These are phyloP conservation scores for Carassius auratus DNA, from an alignment of 2,113 vertebrate genomes.

Conservation along the genomic window DNA sequence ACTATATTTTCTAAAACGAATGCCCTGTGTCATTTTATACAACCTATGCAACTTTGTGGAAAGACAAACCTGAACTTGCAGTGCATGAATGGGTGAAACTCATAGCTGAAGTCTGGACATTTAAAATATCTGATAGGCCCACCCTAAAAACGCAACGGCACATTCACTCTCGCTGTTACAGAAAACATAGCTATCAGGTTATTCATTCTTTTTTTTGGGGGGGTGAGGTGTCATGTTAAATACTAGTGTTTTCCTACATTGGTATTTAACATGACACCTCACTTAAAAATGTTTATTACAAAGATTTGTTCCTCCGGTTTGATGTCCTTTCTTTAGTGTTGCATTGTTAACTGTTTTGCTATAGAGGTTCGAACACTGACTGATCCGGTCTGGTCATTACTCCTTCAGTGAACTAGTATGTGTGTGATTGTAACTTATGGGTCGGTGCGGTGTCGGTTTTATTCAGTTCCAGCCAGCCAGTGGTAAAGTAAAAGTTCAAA, in stretches of 20 bases:
- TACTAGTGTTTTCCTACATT: not conserved
- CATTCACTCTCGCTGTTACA: not conserved
- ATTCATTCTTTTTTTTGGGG: not conserved
- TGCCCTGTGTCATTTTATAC: constrained; percentile 38
- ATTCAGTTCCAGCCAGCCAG: not conserved
- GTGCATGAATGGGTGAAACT: constrained; percentile 2
- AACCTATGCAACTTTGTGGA: constrained; percentile 51
- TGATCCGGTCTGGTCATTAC: constrained; percentile 4
- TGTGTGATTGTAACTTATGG: constrained; percentile 6
- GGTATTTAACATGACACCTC: not conserved
- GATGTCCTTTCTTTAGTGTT: not conserved
- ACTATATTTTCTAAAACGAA: constrained; percentile 25
- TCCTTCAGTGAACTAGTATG: not conserved
- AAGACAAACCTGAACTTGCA: constrained; percentile 21
- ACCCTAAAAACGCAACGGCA: not conserved
- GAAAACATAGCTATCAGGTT: constrained; percentile 2
- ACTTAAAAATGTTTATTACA: not conserved
- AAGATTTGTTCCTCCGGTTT: too few relatives aligned
- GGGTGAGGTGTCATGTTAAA: not conserved
- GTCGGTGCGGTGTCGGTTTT: constrained; percentile 39
- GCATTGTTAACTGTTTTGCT: not conserved
- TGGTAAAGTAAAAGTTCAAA: too few relatives aligned
- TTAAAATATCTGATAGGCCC: not conserved
- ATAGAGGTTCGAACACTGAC: not conserved
- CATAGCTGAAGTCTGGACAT: not conserved